Evolutionary conservation across 1,140 invertebrate genomes (phyloP).

Genomic region (Trichomalopsis sarcophagae): DNA sequence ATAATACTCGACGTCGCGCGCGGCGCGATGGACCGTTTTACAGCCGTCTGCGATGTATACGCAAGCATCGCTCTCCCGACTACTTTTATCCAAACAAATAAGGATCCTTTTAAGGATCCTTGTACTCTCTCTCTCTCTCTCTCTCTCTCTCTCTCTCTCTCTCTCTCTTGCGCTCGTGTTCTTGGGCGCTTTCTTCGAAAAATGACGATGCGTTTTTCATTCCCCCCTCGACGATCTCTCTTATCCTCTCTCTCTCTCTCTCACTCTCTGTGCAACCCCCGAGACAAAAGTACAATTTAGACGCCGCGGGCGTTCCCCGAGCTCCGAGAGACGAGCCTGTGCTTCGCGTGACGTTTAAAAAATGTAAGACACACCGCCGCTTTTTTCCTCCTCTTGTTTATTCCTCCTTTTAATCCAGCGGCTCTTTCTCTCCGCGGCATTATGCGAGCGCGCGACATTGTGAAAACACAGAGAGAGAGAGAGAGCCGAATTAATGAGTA

Average conservation of each 20-base stretch:
- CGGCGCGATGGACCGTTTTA: slow-evolving; percentile 27
- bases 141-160: background rate
- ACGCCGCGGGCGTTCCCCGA: slow-evolving; percentile 15
- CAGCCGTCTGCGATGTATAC: background rate
- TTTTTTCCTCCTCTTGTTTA: background rate
- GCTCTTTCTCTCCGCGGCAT: background rate
- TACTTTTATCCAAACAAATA: slow-evolving; percentile 46
- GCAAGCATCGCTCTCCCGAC: too few relatives aligned
- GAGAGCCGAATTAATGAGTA: too few relatives aligned
- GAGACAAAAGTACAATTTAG: slow-evolving; percentile 44
- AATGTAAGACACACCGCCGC: background rate
- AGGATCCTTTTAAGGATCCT: slow-evolving; percentile 26
- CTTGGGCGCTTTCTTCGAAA: slow-evolving; percentile 32
- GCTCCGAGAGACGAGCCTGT: background rate
- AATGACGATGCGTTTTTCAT: slow-evolving; percentile 50
- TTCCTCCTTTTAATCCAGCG: background rate
- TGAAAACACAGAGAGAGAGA: background rate
- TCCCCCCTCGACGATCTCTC: background rate
- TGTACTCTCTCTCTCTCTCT: slow-evolving; percentile 8
- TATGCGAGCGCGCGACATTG: background rate
- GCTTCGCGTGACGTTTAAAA: slow-evolving; percentile 31
- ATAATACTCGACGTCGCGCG: background rate
- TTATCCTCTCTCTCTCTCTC: slow-evolving; percentile 21
- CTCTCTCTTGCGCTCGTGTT: slow-evolving; percentile 2
- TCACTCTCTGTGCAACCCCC: background rate